A percentile compares a stretch with the other conserved stretches of the same genome.
These are phyloP conservation scores for Drosophila kepulauana DNA, from an alignment of 1,140 invertebrate species.

Conservation along the genomic window DNA sequence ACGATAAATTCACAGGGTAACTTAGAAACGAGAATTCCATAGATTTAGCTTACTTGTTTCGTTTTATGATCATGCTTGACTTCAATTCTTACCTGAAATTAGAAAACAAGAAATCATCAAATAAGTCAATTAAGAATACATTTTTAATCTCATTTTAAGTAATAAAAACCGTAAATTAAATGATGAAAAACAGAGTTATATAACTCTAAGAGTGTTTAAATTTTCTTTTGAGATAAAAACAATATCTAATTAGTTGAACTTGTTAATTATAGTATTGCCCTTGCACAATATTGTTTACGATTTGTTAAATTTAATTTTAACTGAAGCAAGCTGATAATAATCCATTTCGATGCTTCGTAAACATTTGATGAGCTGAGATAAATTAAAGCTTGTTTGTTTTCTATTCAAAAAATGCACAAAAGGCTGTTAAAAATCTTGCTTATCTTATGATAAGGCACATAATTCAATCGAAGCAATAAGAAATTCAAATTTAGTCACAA, in stretches of 20 bases:
- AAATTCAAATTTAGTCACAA: constrained; percentile 19
- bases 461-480: constrained; percentile 21
- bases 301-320: background rate
- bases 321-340: constrained; percentile 23
- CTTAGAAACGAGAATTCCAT: background rate
- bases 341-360: constrained; percentile 19
- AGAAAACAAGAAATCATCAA: constrained; percentile 26
- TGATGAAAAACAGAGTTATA: background rate
- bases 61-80: background rate
- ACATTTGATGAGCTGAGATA: constrained; percentile 28
- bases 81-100: constrained; percentile 43
- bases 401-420: constrained; percentile 9
- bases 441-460: constrained; percentile 23
- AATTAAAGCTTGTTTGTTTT: constrained; percentile 52
- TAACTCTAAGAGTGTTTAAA: background rate
- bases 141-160: background rate
- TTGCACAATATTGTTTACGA: constrained; percentile 24
- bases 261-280: background rate
- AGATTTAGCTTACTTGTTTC: constrained; percentile 17
- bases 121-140: constrained; percentile 13
- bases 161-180: constrained; percentile 10
- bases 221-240: background rate
- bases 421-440: constrained; percentile 33
- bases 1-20: constrained; percentile 8
- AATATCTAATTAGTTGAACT: constrained; percentile 8